These are phyloP conservation scores for Acleris sparsana DNA, from an alignment of 2,888 invertebrate species.

Conservation along the genomic window DNA sequence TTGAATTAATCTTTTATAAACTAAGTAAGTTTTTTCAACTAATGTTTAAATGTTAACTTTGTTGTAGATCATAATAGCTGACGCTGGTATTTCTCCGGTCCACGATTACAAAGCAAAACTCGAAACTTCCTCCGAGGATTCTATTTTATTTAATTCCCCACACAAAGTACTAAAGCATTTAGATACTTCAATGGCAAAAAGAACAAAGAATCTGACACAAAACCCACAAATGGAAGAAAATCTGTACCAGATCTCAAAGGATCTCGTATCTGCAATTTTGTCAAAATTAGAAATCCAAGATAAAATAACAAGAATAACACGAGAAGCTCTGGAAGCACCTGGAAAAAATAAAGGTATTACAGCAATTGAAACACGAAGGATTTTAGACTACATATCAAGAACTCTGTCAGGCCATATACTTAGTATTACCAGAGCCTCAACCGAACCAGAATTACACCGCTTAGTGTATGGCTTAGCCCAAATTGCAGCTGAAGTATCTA, in stretches of 20 bases:
- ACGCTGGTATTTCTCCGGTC: slow-evolving; percentile 71
- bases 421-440: slow-evolving; percentile 68
- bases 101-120: slow-evolving; percentile 68
- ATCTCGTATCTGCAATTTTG: slow-evolving; percentile 72
- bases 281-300: slow-evolving; percentile 76
- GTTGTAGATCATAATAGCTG: slow-evolving; percentile 48
- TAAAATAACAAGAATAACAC: slow-evolving; percentile 76
- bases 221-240: slow-evolving; percentile 73
- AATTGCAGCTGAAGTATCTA: slow-evolving; percentile 77
- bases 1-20: not conserved
- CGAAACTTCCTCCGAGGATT: slow-evolving; percentile 52
- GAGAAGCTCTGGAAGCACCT: slow-evolving; percentile 73
- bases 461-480: slow-evolving; percentile 77
- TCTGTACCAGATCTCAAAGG: slow-evolving; percentile 73
- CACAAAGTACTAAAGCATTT: slow-evolving; percentile 69
- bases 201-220: slow-evolving; percentile 72
- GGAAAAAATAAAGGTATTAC: slow-evolving; percentile 75
- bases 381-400: slow-evolving; percentile 76
- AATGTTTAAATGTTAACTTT: not conserved
- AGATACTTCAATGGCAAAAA: slow-evolving; percentile 64
- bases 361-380: slow-evolving; percentile 76
- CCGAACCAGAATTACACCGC: slow-evolving; percentile 77
- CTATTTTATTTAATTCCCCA: slow-evolving; percentile 59
- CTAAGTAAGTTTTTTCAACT: not conserved
- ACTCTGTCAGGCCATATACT: slow-evolving; percentile 74